Evolutionary conservation across 2,797 vertebrate genomes (phyloP), one percentile per base, ranked within the genome.

Genomic region (Enteromius viviparus): DNA sequence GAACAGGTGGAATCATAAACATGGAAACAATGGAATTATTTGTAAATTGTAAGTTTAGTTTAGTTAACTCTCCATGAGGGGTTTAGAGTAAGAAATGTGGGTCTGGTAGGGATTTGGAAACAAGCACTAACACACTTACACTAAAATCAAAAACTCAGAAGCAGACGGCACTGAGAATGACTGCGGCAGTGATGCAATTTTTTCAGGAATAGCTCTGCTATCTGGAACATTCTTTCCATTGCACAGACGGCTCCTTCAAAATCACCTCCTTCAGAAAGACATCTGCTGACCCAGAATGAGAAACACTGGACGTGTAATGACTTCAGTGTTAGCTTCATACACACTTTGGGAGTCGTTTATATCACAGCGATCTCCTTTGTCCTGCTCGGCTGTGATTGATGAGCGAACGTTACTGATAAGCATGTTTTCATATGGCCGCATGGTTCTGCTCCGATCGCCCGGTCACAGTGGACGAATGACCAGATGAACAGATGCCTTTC

Each of bases 401-500:
- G 86, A 71, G n/a, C 74, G 68, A 79, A 74, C 80, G 76, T 78
- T 82, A 70, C 77, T 86, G 84, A 85, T 76, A 40, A 81, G 82
- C 84, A 85, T 82, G 11, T 64, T 78, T 85, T 75, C 76, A 72
- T 85, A 85, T 82, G 80, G 87, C 83, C 71, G 55, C 32, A 65
- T 68, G 45, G 75, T 86, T 86, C 85, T 85, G 87, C 78, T 87
- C 34, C 10, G 79, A 88, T 78, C 47, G 83, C 82, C 85, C 34
- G 78, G 21, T 55, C 71, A 58, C 21, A 37, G 87, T 87, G 87
- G 86, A 89, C 72, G 8, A 89, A 86, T 92, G 92, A 92, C 91
- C 88, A 90, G 87, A 91, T 91, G 90, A 93, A 91, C 87, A 90
- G 88, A 91, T 90, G 91, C 89, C 87, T 91, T 84, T 92, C 88